Percentiles rank a stretch among this genome's conserved stretches.
These are phyloP conservation scores for Eugnorisma glareosa DNA, from an alignment of 2,888 invertebrate genomes.

Conservation along the genomic window DNA sequence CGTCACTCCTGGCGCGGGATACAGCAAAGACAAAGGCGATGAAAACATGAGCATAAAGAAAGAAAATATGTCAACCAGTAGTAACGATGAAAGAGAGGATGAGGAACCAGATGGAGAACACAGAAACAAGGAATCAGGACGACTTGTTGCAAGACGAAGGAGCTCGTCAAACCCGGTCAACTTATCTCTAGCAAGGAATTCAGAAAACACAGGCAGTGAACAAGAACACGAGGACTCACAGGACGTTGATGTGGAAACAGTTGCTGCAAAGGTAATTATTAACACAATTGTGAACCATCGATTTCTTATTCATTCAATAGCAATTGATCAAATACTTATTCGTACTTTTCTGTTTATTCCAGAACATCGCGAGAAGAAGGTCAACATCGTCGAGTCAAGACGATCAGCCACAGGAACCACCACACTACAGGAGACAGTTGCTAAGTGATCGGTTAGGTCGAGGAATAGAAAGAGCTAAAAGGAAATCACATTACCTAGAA, in stretches of 20 bases:
- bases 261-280: constrained; percentile 86
- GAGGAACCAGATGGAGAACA: constrained; percentile 90
- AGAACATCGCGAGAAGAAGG: constrained; percentile 87
- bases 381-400: constrained; percentile 89
- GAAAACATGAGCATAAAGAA: constrained; percentile 89
- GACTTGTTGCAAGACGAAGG: constrained; percentile 91
- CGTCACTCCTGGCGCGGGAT: constrained; percentile 86
- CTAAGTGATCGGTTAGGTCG: constrained; percentile 91
- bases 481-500: constrained; percentile 92
- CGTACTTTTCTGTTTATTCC: constrained; percentile 66
- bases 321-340: constrained; percentile 9
- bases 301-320: background rate
- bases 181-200: constrained; percentile 92
- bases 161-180: constrained; percentile 96
- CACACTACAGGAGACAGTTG: constrained; percentile 91
- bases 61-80: constrained; percentile 89
- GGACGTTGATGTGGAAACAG: constrained; percentile 89
- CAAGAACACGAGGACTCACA: constrained; percentile 90
- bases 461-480: constrained; percentile 91
- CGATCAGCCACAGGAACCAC: constrained; percentile 88
- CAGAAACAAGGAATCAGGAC: constrained; percentile 87
- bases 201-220: constrained; percentile 91
- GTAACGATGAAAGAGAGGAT: constrained; percentile 89
- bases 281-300: background rate
- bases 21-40: constrained; percentile 87